A percentile compares a stretch with the other conserved stretches of the same genome.
These are phyloP conservation scores for Lordiphosa mommai DNA, from an alignment of 1,140 invertebrate genomes.

Conservation along the genomic window DNA sequence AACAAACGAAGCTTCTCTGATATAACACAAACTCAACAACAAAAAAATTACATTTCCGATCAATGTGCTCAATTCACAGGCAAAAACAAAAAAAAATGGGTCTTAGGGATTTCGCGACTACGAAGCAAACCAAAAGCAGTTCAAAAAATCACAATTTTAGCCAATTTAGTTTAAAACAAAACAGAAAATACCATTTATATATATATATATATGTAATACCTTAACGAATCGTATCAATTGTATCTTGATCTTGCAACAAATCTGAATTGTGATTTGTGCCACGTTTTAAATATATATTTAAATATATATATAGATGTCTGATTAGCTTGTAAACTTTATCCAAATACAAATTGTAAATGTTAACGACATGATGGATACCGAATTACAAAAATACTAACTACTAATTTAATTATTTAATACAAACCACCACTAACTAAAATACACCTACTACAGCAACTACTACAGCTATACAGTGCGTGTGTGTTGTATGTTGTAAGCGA, in stretches of 20 bases:
- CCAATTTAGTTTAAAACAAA: slow-evolving; percentile 77
- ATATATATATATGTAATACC: too few relatives aligned
- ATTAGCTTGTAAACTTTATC: slow-evolving; percentile 71
- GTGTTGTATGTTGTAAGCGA: slow-evolving; percentile 52
- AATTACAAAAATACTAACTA: slow-evolving; percentile 48
- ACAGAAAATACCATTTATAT: too few relatives aligned
- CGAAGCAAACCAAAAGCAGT: slow-evolving; percentile 75
- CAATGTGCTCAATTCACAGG: slow-evolving; percentile 53
- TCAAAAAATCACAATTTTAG: slow-evolving; percentile 73
- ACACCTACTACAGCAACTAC: slow-evolving; percentile 56
- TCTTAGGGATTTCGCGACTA: slow-evolving; percentile 51
- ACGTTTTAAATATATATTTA: slow-evolving; percentile 63
- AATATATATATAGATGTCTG: slow-evolving; percentile 57
- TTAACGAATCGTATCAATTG: slow-evolving; percentile 72
- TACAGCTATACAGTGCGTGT: slow-evolving; percentile 35
- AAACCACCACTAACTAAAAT: slow-evolving; percentile 13
- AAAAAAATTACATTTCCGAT: slow-evolving; percentile 30
- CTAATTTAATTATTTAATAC: slow-evolving; percentile 37
- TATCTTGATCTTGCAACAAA: slow-evolving; percentile 75
- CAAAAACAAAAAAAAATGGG: slow-evolving; percentile 30
- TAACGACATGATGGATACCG: slow-evolving; percentile 18
- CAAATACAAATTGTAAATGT: slow-evolving; percentile 52
- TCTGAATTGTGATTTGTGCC: slow-evolving; percentile 76
- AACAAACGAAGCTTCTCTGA: too few relatives aligned
- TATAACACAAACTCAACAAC: too few relatives aligned